Base-by-base conservation (phyloP, 2,888 invertebrate genomes). In the Arrhopalites spinosus region DNA sequence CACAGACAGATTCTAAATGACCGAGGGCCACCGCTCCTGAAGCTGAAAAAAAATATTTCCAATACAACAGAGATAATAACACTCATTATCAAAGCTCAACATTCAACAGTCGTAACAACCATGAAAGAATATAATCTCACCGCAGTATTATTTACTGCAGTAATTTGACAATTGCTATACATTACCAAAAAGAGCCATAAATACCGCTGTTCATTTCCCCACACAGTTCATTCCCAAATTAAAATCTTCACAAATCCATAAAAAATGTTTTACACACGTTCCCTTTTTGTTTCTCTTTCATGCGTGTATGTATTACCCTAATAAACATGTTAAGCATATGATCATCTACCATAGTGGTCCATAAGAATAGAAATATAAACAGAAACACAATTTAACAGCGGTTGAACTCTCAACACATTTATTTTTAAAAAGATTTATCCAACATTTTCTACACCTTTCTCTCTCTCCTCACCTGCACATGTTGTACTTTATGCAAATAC, bases 21-120 rank as follows among this genome's bases (percentile, higher is more conserved):
- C 93, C 93, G 81, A 95, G 85, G 23, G 94, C 92, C 43, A 93
- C 92, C 11, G 95, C 95, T 61, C 96, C 95, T 23, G 95, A 95
- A 72, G 94, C 94, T 93, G 85, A 59, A 76, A 77, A 20, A 68
- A 27, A 23, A 30, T 23, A 36, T 11, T 45, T n/a, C n/a, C n/a
- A 45, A 59, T 59, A 59, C 27, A 59, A 23, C 25, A 59, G 59
- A 36, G 36, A 36, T 36, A 36, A 36, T 36, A 20, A 53, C 56
- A 25, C 67, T 50, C 63, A 45, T 73, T n/a, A 67, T 67, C 50
- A 36, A 59, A 53, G n/a, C n/a, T n/a, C 2, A 29, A 36, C 36
- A 36, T 59, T 27, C 50, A 20, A 59, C 25, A 59, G 23, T 59
- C 13, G 25, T 59, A 59, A 23, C 25, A 59, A 59, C 23, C 59